Evolutionary conservation across 1,140 invertebrate genomes (phyloP).

Genomic region (Octopus sinensis): DNA sequence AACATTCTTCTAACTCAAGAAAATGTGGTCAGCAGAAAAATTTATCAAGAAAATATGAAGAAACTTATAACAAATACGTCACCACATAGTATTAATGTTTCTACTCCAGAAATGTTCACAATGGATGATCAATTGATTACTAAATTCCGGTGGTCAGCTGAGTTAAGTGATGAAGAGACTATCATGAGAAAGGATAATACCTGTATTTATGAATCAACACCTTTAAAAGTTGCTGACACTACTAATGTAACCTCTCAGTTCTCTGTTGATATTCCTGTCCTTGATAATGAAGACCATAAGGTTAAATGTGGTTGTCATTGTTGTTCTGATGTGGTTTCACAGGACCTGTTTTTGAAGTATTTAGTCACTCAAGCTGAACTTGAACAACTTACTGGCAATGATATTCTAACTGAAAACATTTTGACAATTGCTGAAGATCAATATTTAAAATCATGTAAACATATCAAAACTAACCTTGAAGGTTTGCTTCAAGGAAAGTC

Average conservation of each 20-base stretch:
- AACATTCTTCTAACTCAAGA: background rate
- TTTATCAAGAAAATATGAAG: too few relatives aligned
- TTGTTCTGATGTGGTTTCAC: background rate
- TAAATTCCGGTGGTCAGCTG: background rate
- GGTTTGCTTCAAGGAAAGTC: background rate
- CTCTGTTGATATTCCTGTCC: background rate
- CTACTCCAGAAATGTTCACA: background rate
- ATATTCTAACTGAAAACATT: background rate
- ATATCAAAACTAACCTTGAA: background rate
- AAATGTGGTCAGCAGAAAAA: too few relatives aligned
- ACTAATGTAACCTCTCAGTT: background rate
- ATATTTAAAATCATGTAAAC: background rate
- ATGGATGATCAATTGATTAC: background rate
- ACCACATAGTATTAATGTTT: too few relatives aligned
- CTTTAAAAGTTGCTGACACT: background rate
- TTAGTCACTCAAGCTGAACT: background rate
- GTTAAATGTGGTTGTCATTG: background rate
- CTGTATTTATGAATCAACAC: background rate
- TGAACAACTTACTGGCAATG: background rate
- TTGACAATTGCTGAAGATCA: background rate
- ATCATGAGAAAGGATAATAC: background rate
- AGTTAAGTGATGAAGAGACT: constrained; percentile 3
- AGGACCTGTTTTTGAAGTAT: background rate
- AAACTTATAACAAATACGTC: too few relatives aligned
- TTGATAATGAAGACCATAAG: background rate